These are phyloP conservation scores for Catharus fuscescens DNA, from an alignment of 2,113 vertebrate genomes.

Conservation along the genomic window DNA sequence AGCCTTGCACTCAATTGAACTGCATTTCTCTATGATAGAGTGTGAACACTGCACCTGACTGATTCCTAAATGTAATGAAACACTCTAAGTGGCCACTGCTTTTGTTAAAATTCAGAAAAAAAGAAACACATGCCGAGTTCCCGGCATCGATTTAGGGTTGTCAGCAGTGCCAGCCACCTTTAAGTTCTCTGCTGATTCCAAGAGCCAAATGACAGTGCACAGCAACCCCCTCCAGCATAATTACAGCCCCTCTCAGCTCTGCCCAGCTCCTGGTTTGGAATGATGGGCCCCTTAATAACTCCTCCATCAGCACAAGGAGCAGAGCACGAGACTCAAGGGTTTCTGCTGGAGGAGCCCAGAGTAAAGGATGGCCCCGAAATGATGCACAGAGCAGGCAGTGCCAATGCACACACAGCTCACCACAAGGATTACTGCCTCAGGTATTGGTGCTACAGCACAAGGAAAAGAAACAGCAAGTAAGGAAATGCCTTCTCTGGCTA, in stretches of 20 bases:
- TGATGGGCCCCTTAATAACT: background rate
- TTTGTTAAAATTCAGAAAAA: conserved; percentile 35
- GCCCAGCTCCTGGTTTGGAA: background rate
- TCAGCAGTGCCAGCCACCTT: background rate
- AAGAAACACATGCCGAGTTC: background rate
- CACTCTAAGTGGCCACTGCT: background rate
- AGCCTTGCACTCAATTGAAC: conserved; percentile 34
- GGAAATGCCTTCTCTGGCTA: background rate
- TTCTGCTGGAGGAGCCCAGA: background rate
- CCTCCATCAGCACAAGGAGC: background rate
- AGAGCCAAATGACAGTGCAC: background rate
- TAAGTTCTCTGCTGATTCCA: background rate
- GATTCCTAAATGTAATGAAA: conserved; percentile 46
- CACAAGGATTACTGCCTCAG: background rate
- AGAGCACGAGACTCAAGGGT: background rate
- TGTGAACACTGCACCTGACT: conserved; percentile 41
- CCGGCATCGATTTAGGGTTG: background rate
- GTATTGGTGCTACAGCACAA: rapidly evolving
- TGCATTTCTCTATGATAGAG: conserved; percentile 25
- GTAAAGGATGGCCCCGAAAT: background rate
- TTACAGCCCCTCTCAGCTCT: background rate
- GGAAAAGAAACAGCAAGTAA: background rate
- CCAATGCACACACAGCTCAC: rapidly evolving
- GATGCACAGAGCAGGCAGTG: background rate
- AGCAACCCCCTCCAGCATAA: background rate